Evolutionary conservation across 2,797 vertebrate genomes (phyloP), one percentile per base, ranked within the genome.

Genomic region (Rousettus madagascariensis): DNA sequence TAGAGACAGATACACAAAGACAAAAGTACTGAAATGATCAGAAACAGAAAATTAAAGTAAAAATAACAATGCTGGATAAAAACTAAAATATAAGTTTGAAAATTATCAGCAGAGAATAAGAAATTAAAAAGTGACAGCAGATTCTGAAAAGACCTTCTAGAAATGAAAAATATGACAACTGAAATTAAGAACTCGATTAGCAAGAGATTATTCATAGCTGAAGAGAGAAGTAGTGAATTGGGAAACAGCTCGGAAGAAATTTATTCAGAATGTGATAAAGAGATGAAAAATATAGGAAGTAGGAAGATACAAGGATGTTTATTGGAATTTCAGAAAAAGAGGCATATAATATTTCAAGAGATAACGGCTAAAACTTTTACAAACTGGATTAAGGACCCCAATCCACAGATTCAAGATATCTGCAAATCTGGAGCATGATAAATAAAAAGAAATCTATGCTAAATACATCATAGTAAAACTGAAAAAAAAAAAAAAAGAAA

Each of bases 391-490:
- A 84, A 85, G 68, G 30, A 72, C 28, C 82, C 5, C 17, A 74
- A 90, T 79, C 57, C 22, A 82, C 9, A 90, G n/a, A 87, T 61
- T 93, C 41, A 74, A 83, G 43, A 93, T 84, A 66, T 19, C 65
- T 53, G 78, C 6, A 91, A 74, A 94, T 72, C 11, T 36, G 15
- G 59, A 77, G 75, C 38, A 83, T 38, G 28, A 65, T 68, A 83
- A 83, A 78, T 33, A 68, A 82, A 96, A 84, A 77, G 20, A 93
- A 94, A 94, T 55, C 19, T 11, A 79, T 12, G 36, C n/a, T 43
- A 72, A 33, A 90, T 49, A 77, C 53, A 86, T 10, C 15, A n/a
- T 15, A 86, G 19, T 26, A 87, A 92, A 93, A 95, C 30, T 38
- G 24, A 65, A 66, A 13, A 77, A 68, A 8, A 3, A 3, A 49